Base-by-base conservation (phyloP, 2,797 vertebrate genomes). In the Oryzias sinensis region DNA sequence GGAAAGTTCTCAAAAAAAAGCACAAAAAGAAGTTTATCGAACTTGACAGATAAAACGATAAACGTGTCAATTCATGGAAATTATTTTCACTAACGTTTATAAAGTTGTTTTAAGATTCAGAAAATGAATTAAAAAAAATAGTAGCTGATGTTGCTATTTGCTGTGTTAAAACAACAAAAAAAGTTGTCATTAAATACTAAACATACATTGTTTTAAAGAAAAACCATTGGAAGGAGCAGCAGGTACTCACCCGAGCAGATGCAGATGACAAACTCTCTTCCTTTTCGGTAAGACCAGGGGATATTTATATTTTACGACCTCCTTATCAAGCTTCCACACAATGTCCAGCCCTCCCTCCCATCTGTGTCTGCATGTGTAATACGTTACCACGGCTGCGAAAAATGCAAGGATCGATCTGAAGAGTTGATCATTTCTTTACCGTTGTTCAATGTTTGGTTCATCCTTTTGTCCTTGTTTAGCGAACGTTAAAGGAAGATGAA, bases 291-390 rank as follows among this genome's bases (percentile, higher is more conserved):
- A 65, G 14, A 48, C 14, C 13, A 5, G 20, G 6, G 0, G 2
- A 68, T 64, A 52, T 68, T 47, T 41, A 45, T 29, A 63, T 64
- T 86, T 77, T 80, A 78, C 76, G 29, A n/a, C 2, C 9, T 2
- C 7, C 52, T 82, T 77, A 81, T 80, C 46, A 52, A 56, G 20
- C 11, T 20, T 1, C 6, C 43, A 40, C 18, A 29, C 56, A 48
- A 29, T 53, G 60, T 43, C 4, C 0, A 50, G 40, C 71, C 82
- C 76, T 76, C 78, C 81, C 70, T 76, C 78, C 81, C 70, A 64
- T 65, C 8, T 68, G n/a, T 45, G 6, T 43, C 20, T 15, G 22
- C 17, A 5, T 8, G 33, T 17, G 4, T 17, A 15, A 44, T 16
- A 17, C 7, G 1, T 43, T n/a, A 33, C 3, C 17, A 20, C 8